A percentile compares a stretch with the other conserved stretches of the same genome.
phyloP scores from a whole-genome alignment of 2,113 vertebrate genomes.

The Mormyrus lacerda region DNA sequence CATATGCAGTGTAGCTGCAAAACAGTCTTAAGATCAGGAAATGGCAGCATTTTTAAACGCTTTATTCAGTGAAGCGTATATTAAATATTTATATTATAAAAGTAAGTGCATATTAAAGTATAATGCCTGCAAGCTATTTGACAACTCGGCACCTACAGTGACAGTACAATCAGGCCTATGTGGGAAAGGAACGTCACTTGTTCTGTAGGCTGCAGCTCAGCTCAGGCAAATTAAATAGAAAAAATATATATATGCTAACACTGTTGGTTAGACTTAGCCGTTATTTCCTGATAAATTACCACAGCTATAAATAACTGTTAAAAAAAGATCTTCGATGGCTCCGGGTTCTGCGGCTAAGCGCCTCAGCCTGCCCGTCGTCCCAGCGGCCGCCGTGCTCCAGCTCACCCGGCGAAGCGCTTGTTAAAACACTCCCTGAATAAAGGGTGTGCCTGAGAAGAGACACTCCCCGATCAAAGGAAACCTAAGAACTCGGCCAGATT shows the following conservation, averaged over 20 bases:
- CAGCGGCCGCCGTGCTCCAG: not conserved
- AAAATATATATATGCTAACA: not conserved
- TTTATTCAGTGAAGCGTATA: not conserved
- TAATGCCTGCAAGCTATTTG: not conserved
- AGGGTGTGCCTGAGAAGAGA: not conserved
- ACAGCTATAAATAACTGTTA: not conserved
- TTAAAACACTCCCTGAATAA: not conserved
- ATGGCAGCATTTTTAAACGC: not conserved
- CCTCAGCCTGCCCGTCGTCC: not conserved
- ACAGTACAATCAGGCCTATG: not conserved
- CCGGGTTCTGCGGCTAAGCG: not conserved
- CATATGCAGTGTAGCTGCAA: not conserved
- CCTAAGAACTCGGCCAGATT: not conserved
- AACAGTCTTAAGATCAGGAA: not conserved
- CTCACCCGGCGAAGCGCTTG: not conserved
- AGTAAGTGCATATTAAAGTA: not conserved
- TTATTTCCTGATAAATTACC: not conserved
- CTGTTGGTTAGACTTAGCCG: not conserved
- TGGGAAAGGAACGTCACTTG: not conserved
- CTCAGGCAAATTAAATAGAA: not conserved
- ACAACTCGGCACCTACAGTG: not conserved
- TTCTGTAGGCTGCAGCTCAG: not conserved
- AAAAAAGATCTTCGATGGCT: not conserved
- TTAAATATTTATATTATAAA: not conserved
- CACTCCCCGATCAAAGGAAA: conserved; percentile 1